These are phyloP conservation scores for Tricholauxania praeusta DNA, from an alignment of 2,888 invertebrate genomes.

Conservation along the genomic window DNA sequence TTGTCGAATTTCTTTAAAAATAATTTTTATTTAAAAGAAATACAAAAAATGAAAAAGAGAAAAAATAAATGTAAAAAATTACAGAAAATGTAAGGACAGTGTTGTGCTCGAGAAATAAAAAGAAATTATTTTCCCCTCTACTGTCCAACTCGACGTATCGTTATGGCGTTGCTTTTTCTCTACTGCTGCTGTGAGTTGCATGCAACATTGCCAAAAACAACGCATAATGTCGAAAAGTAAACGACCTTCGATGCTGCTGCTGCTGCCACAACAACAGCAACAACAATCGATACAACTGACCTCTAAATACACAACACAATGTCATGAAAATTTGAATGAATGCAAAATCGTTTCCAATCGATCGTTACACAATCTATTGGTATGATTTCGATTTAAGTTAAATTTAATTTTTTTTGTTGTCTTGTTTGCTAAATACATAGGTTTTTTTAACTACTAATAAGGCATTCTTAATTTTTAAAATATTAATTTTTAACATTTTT, in stretches of 20 bases:
- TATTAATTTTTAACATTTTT: neutral
- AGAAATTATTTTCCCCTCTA: too few relatives aligned
- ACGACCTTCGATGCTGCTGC: conserved; percentile 27
- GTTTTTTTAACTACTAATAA: conserved; percentile 15
- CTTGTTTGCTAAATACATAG: conserved; percentile 34
- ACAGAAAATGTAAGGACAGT: conserved; percentile 1
- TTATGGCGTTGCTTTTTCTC: neutral
- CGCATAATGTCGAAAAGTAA: conserved; percentile 25
- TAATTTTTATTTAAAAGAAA: neutral
- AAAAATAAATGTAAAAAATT: conserved; percentile 31
- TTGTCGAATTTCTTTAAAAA: conserved; percentile 9
- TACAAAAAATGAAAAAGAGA: conserved; percentile 11
- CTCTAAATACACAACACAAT: conserved; percentile 40
- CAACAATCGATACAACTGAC: conserved; percentile 42
- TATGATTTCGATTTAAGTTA: conserved; percentile 68
- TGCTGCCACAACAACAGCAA: conserved; percentile 45
- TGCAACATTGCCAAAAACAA: conserved; percentile 1
- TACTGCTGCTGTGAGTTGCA: neutral
- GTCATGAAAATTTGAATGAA: conserved; percentile 58
- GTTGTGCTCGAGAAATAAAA: neutral
- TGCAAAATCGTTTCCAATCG: conserved; percentile 53
- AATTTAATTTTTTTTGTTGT: conserved; percentile 40
- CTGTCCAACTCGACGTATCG: too few relatives aligned
- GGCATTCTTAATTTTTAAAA: conserved; percentile 6
- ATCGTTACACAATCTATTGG: conserved; percentile 58